Base-by-base conservation (phyloP, 2,113 vertebrate genomes). In the Leptobrachium ailaonicum region DNA sequence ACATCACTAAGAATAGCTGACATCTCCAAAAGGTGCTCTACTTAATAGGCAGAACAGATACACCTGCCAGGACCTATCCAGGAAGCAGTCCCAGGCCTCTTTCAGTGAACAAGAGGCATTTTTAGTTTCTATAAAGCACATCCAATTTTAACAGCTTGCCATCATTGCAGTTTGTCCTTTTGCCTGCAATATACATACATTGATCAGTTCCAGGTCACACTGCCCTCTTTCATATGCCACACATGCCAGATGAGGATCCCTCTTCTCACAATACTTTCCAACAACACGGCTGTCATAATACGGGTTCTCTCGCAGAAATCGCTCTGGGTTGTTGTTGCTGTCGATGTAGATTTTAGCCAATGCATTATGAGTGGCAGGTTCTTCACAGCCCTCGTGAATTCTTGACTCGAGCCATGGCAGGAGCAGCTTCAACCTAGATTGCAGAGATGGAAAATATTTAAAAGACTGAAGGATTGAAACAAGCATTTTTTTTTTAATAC, bases 281-380 rank as follows among this genome's bases (percentile, higher is more conserved):
- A 99, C 97, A 84, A 98, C 97, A 0, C 97, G 94, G 75, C 97
- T 99, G 80, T 98, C 97, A 2, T 99, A 99, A 83, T 88, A 99
- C 0, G 97, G 97, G 78, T 99, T 99, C 89, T 99, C 97, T 54
- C 97, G 93, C 84, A 99, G 92, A 90, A 99, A 99, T 56, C 97
- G 93, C 81, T 99, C 97, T 0, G 97, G 97, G 88, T 99, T 98
- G 88, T 99, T 99, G 89, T 99, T 99, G 89, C 97, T 99, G 86
- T 99, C 97, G 0, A 99, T 98, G 91, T 99, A 99, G 83, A 99
- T 99, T 90, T 99, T 99, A 80, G 97, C 97, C 87, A 98, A 85
- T 0, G 97, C 97, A 82, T 98, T 99, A 80, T 98, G 97, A 83
- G 97, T 99, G 20, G 97, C 97, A 43, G 97, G 96, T 80, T 99